Conservation (phyloP, 2,113 vertebrate species). For the Fukomys damarensis region DNA sequence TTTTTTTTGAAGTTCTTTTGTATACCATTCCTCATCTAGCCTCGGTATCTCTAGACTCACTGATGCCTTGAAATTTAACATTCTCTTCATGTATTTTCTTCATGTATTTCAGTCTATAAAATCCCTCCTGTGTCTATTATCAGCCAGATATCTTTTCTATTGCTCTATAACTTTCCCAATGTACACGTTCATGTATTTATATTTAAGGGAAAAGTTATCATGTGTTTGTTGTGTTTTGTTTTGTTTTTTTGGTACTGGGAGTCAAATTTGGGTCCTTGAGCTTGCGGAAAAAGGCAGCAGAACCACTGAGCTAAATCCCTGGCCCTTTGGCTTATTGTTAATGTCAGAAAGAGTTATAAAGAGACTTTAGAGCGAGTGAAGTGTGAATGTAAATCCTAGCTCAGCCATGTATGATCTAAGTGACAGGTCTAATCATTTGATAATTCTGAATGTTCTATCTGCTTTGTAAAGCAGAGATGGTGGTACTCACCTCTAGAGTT, state of each 20-base stretch:
- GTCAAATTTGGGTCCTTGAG: too few species aligned
- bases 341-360: neutral
- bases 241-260: too few species aligned
- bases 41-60: too few species aligned
- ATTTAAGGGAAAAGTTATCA: neutral
- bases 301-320: too few species aligned
- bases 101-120: neutral
- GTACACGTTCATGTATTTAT: neutral
- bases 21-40: neutral
- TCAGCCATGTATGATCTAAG: too few species aligned
- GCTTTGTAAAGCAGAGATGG: neutral
- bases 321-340: neutral
- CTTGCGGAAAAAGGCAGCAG: too few species aligned
- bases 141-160: neutral
- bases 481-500: neutral
- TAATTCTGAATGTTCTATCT: neutral
- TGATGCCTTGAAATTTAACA: neutral
- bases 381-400: neutral
- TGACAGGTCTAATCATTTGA: neutral
- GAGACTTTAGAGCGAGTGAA: neutral
- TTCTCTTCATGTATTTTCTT: neutral
- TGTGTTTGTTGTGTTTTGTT: too few species aligned
- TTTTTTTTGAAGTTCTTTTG: neutral
- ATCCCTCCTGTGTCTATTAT: neutral
- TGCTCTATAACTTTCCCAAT: neutral